A percentile compares a stretch with the other conserved stretches of the same genome.
Conservation (phyloP, 2,797 vertebrate genomes). For the Sebastes baramenuke region DNA sequence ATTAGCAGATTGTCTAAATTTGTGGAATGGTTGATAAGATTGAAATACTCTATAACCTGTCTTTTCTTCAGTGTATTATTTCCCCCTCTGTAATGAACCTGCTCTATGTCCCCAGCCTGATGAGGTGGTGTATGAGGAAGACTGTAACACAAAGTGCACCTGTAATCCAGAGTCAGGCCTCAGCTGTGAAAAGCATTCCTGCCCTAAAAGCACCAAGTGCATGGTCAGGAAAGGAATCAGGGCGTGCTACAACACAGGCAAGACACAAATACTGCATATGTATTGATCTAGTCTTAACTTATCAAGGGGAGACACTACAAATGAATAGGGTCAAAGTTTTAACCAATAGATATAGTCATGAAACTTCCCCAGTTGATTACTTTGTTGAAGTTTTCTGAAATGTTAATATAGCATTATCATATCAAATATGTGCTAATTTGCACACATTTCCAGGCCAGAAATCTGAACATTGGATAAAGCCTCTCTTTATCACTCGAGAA, state of each 20-base stretch:
- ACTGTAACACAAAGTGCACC: slow-evolving; percentile 74
- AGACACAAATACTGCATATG: slow-evolving; percentile 8
- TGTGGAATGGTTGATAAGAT: not conserved
- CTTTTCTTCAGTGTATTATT: not conserved
- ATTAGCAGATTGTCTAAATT: slow-evolving; percentile 22
- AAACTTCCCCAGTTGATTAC: not conserved
- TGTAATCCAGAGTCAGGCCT: slow-evolving; percentile 68
- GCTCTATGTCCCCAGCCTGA: slow-evolving; percentile 62
- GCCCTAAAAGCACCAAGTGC: slow-evolving; percentile 69
- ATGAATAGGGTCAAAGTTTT: too few species aligned
- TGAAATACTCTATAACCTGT: not conserved
- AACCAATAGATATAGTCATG: not conserved
- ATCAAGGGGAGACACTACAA: not conserved
- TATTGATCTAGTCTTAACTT: not conserved
- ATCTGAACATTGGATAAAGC: not conserved
- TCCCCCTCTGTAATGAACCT: not conserved
- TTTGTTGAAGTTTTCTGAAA: not conserved
- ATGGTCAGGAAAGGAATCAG: slow-evolving; percentile 66
- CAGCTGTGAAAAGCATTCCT: slow-evolving; percentile 69
- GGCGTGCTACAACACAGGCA: slow-evolving; percentile 73
- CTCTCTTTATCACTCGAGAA: not conserved
- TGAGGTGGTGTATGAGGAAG: slow-evolving; percentile 65
- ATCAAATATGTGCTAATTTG: not conserved
- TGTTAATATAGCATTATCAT: not conserved
- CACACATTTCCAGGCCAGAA: not conserved